phyloP scores from a whole-genome alignment of 2,113 vertebrate genomes.

The Cyphomyrus discorhynchus region DNA sequence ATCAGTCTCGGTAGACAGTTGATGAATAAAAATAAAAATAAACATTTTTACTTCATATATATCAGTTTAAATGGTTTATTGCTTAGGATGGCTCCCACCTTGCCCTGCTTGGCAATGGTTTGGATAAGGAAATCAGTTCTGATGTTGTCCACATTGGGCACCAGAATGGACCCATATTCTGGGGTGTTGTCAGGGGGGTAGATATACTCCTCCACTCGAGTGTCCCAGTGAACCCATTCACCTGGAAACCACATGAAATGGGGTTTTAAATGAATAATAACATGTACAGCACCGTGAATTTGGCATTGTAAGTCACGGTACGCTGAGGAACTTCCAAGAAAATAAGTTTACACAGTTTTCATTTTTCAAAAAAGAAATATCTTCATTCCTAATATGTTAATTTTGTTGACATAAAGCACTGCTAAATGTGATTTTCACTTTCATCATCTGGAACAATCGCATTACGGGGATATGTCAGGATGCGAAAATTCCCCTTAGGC shows the following conservation, averaged over 20 bases:
- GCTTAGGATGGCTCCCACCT: slow-evolving; percentile 57
- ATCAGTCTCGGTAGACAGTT: not conserved
- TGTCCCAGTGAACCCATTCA: slow-evolving; percentile 83
- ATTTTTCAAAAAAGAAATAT: not conserved
- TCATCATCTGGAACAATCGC: not conserved
- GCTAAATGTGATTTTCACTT: not conserved
- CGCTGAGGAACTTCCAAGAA: not conserved
- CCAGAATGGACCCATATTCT: slow-evolving; percentile 83
- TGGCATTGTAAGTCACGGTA: not conserved
- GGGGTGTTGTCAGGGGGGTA: slow-evolving; percentile 72
- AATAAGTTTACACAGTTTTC: not conserved
- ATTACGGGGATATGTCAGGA: not conserved
- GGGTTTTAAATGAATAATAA: not conserved
- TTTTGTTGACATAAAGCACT: not conserved
- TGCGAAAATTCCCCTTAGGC: not conserved
- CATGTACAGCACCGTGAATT: not conserved
- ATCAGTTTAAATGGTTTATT: not conserved
- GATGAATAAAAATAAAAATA: not conserved
- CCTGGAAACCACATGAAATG: slow-evolving; percentile 51
- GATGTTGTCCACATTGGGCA: slow-evolving; percentile 91
- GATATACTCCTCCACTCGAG: slow-evolving; percentile 72
- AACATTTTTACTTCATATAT: not conserved
- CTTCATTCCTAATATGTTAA: not conserved
- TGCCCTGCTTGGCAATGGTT: slow-evolving; percentile 84
- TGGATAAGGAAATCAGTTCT: slow-evolving; percentile 86